Percentiles rank a stretch among this genome's conserved stretches.
Conservation (phyloP, 1,140 invertebrate species). For the Eumeta japonica region DNA sequence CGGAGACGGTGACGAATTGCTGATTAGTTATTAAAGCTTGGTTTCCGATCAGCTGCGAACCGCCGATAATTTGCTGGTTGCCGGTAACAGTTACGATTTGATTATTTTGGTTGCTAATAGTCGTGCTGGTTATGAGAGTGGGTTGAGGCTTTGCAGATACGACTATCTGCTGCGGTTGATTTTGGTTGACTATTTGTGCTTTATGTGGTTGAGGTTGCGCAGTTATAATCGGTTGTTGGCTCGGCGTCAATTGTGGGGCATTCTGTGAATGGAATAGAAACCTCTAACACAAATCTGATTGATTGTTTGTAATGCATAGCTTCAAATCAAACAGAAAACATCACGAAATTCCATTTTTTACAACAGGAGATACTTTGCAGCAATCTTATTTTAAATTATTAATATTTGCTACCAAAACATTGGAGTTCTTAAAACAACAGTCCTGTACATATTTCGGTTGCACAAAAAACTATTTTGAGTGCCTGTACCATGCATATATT, state of each 20-base stretch:
- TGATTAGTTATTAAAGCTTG: constrained; percentile 16
- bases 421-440: too few relatives aligned
- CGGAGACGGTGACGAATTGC: constrained; percentile 43
- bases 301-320: too few relatives aligned
- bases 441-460: too few relatives aligned
- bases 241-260: constrained; percentile 43
- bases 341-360: too few relatives aligned
- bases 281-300: neutral
- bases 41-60: constrained; percentile 4
- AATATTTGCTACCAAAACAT: too few relatives aligned
- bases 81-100: constrained; percentile 8
- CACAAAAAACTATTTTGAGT: too few relatives aligned
- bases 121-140: constrained; percentile 29
- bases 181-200: constrained; percentile 41
- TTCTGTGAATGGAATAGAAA: constrained; percentile 20
- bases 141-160: constrained; percentile 45
- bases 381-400: too few relatives aligned
- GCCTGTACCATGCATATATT: too few relatives aligned
- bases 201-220: constrained; percentile 51
- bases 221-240: constrained; percentile 53
- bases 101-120: constrained; percentile 27
- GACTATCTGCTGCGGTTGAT: constrained; percentile 39
- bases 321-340: too few relatives aligned
- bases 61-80: constrained; percentile 14
- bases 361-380: too few relatives aligned